Base-by-base conservation (phyloP, 2,113 vertebrate species). In the Aptenodytes patagonicus region DNA sequence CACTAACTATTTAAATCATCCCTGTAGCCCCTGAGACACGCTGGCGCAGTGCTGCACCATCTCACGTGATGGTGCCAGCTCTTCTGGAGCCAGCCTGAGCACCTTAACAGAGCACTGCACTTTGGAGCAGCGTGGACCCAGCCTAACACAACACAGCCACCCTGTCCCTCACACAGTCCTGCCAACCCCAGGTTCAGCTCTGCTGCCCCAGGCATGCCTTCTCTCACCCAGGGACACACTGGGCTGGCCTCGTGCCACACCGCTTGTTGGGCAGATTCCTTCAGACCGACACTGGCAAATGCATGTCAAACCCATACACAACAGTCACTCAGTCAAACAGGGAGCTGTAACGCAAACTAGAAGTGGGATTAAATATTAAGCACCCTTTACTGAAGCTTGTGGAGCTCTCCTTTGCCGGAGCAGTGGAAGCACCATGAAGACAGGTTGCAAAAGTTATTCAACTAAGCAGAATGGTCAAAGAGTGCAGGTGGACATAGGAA, bases 241-340 rank as follows among this genome's bases (percentile, higher is more conserved):
- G 38, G 65, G 25, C 36, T 75, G 47, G 15, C 25, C 40, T 42
- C 3, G 15, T 36, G 34, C 34, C 51, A 61, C 10, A 0, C 11
- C 3, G 1, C 7, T 60, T 5, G 2, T 26, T 3, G 4, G 32
- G 46, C 10, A 52, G 36, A 25, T n/a, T 77, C 29, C 42, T 18
- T 77, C 38, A 38, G 44, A 66, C 22, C 14, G 3, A 36, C 52
- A 7, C 16, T 28, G 36, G 61, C 19, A 75, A 42, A 32, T 16
- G 17, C 19, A 4, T 4, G 10, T 58, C 93, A 71, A 44, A 65
- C 26, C 57, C 61, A 36, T 1, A 11, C 31, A 84, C 22, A 29
- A 8, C 54, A 71, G 13, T 26, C 61, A 29, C n/a, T 64, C 31
- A 10, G 58, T 69, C 51, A 40, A 61, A 72, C 62, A 42, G 16